Evolutionary conservation across 2,113 vertebrate species (phyloP).

Genomic region (Trachemys scripta): DNA sequence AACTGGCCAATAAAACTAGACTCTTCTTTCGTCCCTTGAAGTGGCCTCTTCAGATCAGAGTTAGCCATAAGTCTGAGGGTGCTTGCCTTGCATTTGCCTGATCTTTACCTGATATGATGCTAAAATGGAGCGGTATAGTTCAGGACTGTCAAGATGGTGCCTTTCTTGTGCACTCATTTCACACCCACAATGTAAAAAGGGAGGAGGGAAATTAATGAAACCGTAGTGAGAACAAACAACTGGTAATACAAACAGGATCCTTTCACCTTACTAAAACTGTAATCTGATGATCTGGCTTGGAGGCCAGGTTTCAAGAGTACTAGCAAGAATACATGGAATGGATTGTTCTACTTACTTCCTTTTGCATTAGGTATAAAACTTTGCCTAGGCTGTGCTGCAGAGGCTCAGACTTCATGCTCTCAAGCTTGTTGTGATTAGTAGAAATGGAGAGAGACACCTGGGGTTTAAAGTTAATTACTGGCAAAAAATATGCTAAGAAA

Average conservation of each 20-base stretch:
- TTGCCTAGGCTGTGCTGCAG: not conserved
- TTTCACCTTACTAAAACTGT: not conserved
- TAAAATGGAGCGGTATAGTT: not conserved
- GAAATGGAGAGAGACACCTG: not conserved
- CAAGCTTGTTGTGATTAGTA: not conserved
- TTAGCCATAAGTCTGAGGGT: not conserved
- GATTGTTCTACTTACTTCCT: fast-evolving
- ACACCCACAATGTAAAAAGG: not conserved
- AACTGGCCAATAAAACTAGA: not conserved
- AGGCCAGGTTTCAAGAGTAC: not conserved
- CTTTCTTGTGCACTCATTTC: not conserved
- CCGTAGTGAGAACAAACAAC: not conserved
- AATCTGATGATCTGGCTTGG: not conserved
- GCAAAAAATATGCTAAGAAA: not conserved
- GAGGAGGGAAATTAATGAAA: not conserved
- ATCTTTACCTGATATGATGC: not conserved
- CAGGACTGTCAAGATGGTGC: not conserved
- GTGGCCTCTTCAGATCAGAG: not conserved
- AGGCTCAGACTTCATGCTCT: not conserved
- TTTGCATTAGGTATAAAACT: not conserved
- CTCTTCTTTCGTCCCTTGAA: fast-evolving
- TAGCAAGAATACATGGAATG: not conserved
- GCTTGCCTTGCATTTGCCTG: not conserved
- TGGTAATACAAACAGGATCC: not conserved
- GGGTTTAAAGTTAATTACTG: not conserved